Conservation (phyloP, 2,888 invertebrate genomes). For the Iselma pallidipennis region DNA sequence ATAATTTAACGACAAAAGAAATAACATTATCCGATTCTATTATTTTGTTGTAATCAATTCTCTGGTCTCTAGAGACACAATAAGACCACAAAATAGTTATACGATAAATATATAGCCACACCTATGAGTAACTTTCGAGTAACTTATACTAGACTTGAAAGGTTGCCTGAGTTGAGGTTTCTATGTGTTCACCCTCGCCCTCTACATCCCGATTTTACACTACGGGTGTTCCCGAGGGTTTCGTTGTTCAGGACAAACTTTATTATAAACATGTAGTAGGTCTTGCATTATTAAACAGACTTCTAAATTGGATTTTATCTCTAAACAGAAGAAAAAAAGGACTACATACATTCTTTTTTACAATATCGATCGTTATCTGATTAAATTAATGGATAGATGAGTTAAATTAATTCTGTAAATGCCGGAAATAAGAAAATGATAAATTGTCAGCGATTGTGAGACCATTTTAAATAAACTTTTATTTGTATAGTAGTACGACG, state of each 20-base stretch:
- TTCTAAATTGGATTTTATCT: conserved; percentile 24
- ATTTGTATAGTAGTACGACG: conserved; percentile 16
- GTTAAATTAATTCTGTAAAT: conserved; percentile 8
- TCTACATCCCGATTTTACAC: conserved; percentile 24
- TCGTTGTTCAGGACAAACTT: conserved; percentile 31
- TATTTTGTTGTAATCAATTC: neutral
- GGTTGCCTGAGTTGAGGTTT: conserved; percentile 30
- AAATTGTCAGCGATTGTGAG: conserved; percentile 10
- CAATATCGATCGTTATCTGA: neutral
- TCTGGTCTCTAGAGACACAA: neutral
- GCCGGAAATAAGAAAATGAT: conserved; percentile 21
- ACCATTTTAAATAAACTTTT: conserved; percentile 18
- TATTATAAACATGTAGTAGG: conserved; percentile 35
- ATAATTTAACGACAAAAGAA: neutral
- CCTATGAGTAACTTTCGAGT: conserved; percentile 26
- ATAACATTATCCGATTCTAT: too few species aligned
- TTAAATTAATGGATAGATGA: conserved; percentile 16
- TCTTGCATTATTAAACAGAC: conserved; percentile 32
- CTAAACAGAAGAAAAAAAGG: neutral
- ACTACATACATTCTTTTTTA: neutral
- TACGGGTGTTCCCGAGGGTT: conserved; percentile 28
- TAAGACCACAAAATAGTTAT: neutral
- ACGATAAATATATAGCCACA: conserved; percentile 16
- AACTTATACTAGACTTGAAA: conserved; percentile 29
- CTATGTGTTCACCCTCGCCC: conserved; percentile 25